A percentile compares a stretch with the other conserved stretches of the same genome.
These are phyloP conservation scores for Rousettus leschenaultii DNA, from an alignment of 2,113 vertebrate species.

Conservation along the genomic window DNA sequence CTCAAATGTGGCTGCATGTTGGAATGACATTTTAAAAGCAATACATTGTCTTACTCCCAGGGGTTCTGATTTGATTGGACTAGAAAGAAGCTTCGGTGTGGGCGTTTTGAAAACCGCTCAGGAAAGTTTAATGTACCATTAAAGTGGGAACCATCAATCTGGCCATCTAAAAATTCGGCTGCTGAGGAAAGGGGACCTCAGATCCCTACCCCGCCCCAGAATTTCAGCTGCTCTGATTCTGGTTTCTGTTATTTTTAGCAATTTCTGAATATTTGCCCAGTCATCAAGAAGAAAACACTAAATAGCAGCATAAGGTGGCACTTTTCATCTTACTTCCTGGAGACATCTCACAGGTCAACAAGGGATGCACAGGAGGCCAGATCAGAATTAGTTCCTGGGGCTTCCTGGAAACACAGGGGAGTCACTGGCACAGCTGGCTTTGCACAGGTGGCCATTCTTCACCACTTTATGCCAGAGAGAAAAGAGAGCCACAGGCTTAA, in stretches of 20 bases:
- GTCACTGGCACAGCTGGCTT: accelerated
- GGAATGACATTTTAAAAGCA: background rate
- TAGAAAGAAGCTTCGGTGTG: no score
- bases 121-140: background rate
- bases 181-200: background rate
- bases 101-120: background rate
- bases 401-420: background rate
- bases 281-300: background rate
- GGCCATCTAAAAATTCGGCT: background rate
- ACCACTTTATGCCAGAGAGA: background rate
- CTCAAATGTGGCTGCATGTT: background rate
- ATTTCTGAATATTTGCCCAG: background rate
- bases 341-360: background rate
- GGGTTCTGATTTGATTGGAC: background rate
- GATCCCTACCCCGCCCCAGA: background rate
- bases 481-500: no score
- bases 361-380: background rate
- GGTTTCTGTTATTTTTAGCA: background rate
- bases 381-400: no score
- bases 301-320: background rate
- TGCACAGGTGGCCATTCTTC: background rate
- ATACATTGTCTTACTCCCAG: background rate
- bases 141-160: accelerated
- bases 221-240: background rate
- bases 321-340: background rate